A percentile compares a stretch with the other conserved stretches of the same genome.
Evolutionary conservation across 2,888 invertebrate species (phyloP).

Genomic region (Odontomyia ornata): DNA sequence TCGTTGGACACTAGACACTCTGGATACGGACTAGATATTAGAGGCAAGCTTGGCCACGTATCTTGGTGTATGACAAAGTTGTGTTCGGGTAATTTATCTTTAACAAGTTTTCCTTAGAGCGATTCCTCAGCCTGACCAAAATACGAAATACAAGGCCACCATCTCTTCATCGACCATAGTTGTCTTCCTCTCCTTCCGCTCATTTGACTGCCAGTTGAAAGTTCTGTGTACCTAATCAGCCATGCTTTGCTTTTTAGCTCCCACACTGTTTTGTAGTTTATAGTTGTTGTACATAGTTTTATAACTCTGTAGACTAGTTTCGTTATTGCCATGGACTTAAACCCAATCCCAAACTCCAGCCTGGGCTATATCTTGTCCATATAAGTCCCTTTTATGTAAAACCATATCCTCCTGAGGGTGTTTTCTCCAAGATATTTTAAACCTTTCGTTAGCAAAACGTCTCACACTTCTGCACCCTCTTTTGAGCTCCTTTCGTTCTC

Average conservation of each 20-base stretch:
- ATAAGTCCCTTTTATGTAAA: conserved; percentile 51
- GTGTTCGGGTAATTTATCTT: conserved; percentile 50
- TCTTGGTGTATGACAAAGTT: conserved; percentile 41
- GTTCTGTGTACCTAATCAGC: conserved; percentile 50
- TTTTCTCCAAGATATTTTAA: conserved; percentile 52
- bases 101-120: conserved; percentile 51
- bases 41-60: conserved; percentile 21
- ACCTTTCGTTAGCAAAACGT: conserved; percentile 48
- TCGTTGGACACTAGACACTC: conserved; percentile 17
- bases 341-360: conserved; percentile 17
- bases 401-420: conserved; percentile 50
- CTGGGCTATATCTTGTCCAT: conserved; percentile 30
- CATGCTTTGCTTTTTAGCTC: conserved; percentile 50
- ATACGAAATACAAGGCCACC: conserved; percentile 34
- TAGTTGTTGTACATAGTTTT: conserved; percentile 45
- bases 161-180: not conserved
- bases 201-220: conserved; percentile 44
- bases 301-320: conserved; percentile 41
- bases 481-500: conserved; percentile 15
- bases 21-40: not conserved
- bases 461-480: conserved; percentile 24
- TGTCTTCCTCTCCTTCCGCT: not conserved
- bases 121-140: conserved; percentile 48
- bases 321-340: conserved; percentile 32
- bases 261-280: conserved; percentile 37